A percentile compares a stretch with the other conserved stretches of the same genome.
Evolutionary conservation across 1,140 invertebrate species (phyloP).

Genomic region (Oreohelix idahoensis): DNA sequence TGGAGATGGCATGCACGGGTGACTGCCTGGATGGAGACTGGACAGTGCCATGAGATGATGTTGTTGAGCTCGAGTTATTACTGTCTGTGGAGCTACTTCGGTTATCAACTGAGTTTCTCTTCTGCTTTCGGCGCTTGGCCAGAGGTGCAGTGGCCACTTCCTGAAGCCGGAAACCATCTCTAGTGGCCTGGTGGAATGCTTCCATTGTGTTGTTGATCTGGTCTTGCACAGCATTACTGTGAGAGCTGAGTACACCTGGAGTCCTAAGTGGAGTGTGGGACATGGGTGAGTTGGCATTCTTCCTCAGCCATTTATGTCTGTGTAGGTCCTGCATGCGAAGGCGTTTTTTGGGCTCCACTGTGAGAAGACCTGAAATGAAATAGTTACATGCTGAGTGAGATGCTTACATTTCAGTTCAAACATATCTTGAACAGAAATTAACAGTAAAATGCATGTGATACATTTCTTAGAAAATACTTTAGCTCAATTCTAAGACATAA

Average conservation of each 20-base stretch:
- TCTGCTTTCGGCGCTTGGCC: conserved; percentile 80
- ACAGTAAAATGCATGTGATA: no score
- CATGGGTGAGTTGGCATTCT: conserved; percentile 64
- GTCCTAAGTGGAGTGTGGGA: conserved; percentile 77
- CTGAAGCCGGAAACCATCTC: conserved; percentile 82
- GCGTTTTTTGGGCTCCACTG: conserved; percentile 83
- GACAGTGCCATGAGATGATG: conserved; percentile 38
- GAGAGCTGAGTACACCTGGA: conserved; percentile 75
- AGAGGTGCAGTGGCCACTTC: conserved; percentile 81
- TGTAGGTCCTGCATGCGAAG: conserved; percentile 81
- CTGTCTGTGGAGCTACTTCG: conserved; percentile 67
- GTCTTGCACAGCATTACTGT: conserved; percentile 53
- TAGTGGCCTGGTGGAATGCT: conserved; percentile 82
- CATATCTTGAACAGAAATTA: no score
- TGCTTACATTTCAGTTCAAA: no score
- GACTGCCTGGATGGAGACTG: conserved; percentile 37
- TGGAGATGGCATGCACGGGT: conserved; percentile 42
- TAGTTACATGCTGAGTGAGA: no score
- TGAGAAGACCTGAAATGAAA: conserved; percentile 78
- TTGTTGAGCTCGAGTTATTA: conserved; percentile 56
- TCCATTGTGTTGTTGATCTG: conserved; percentile 78
- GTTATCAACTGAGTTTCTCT: conserved; percentile 74
- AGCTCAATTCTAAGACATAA: no score
- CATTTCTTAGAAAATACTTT: no score
- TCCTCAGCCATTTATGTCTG: conserved; percentile 79